A percentile compares a stretch with the other conserved stretches of the same genome.
Conservation (phyloP, 1,140 invertebrate species). For the Lerema accius region DNA sequence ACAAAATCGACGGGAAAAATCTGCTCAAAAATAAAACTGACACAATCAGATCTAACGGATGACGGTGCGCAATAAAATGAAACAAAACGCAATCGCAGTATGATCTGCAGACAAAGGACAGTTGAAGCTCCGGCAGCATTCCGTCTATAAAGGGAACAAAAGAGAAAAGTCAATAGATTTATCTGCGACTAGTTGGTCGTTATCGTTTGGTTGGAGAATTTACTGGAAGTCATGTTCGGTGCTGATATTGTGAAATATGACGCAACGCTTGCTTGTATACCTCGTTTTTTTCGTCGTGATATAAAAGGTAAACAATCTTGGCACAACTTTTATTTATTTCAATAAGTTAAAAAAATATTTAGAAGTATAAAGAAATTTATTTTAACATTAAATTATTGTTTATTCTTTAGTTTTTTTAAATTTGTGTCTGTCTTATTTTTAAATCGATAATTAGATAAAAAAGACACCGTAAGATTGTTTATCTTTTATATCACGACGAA, state of each 20-base stretch:
- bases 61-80: conserved; percentile 5
- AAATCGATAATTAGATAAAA: too few relatives aligned
- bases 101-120: conserved; percentile 5
- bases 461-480: too few relatives aligned
- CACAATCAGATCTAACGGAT: conserved; percentile 1
- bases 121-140: background rate
- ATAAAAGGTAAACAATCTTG: too few relatives aligned
- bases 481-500: too few relatives aligned
- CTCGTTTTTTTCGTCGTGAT: too few relatives aligned
- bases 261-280: too few relatives aligned
- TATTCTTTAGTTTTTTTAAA: too few relatives aligned
- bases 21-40: conserved; percentile 9
- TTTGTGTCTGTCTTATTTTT: too few relatives aligned
- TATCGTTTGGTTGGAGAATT: conserved; percentile 24
- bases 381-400: too few relatives aligned
- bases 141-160: background rate
- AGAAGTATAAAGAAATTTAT: too few relatives aligned
- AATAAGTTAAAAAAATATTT: too few relatives aligned
- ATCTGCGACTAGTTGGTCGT: background rate
- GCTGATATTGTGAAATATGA: background rate
- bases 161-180: background rate
- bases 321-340: too few relatives aligned
- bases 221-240: conserved; percentile 9
- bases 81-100: background rate
- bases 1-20: background rate